Conservation (phyloP, 2,797 vertebrate genomes). For the Avahi laniger region DNA sequence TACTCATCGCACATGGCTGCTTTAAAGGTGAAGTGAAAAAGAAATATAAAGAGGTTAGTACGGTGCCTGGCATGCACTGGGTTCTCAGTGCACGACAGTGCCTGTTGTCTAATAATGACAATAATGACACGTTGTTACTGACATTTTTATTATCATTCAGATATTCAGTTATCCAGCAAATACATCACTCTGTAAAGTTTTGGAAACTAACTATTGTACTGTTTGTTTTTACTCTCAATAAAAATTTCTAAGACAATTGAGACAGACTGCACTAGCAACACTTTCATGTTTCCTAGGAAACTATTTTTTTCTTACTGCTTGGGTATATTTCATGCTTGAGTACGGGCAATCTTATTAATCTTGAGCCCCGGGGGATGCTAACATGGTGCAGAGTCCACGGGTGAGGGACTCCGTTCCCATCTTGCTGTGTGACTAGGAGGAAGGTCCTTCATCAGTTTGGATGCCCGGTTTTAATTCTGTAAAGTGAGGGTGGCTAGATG, state of each 20-base stretch:
- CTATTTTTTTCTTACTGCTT: background rate
- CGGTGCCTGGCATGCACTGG: too few species aligned
- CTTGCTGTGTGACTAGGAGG: too few species aligned
- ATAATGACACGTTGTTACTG: too few species aligned
- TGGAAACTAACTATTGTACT: background rate
- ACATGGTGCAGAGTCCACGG: fast-evolving
- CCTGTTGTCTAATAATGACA: too few species aligned
- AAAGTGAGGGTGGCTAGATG: too few species aligned
- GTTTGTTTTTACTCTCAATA: background rate
- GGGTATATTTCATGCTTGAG: background rate
- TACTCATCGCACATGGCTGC: background rate
- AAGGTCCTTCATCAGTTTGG: background rate
- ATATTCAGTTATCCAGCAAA: background rate
- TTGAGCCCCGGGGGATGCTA: background rate
- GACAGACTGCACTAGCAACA: background rate
- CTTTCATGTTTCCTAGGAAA: background rate
- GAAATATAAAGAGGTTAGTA: background rate
- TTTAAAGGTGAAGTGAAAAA: background rate
- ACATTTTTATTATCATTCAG: background rate
- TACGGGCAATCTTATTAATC: background rate
- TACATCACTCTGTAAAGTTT: background rate
- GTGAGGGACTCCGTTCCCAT: background rate
- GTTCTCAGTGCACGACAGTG: background rate
- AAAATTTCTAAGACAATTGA: background rate
- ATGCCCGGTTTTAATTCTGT: background rate